Evolutionary conservation across 2,113 vertebrate genomes (phyloP), one percentile per base, ranked within the genome.

Genomic region (Caranx melampygus): DNA sequence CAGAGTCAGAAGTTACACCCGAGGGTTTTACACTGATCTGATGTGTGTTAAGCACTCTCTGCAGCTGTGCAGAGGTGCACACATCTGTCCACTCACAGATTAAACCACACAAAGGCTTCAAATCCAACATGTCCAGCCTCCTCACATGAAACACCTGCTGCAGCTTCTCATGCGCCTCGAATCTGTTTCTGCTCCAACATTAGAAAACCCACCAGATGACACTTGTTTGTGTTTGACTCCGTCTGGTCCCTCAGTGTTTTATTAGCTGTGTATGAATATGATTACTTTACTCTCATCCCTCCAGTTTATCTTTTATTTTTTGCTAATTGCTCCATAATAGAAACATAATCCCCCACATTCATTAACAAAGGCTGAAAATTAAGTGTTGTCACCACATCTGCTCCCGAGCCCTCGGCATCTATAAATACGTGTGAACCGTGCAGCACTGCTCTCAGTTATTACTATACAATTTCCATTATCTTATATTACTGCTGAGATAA

Each of bases 291-390:
- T 12, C 49, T 78, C 49, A 34, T 73, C 20, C 20, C 16, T 87
- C 44, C 52, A 82, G 47, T 87, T 87, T 72, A 71, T 82, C 42
- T 86, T 65, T 77, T 70, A 75, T 63, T 69, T 71, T 78, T 70
- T 51, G 54, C 69, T 90, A 87, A 90, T 90, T 87, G 79, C 85
- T 82, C 58, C 71, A 72, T 84, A 79, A 87, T 76, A 75, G 72
- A 88, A 82, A 78, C 58, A 79, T 45, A 78, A 73, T 82, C 59
- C 72, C 59, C 59, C 52, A 77, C 74, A 26, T 77, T 89, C 82
- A 89, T 91, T 91, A 91, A 75, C 72, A 47, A 12, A 62, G 75
- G 58, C 62, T 86, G 89, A 86, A 88, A 89, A 89, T 89, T 18
- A 91, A 81, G 87, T 89, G 90, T 87, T 13, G 34, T 60, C 66